A percentile compares a stretch with the other conserved stretches of the same genome.
phyloP scores from a whole-genome alignment of 2,888 invertebrate species.

The Charanyca ferruginea region DNA sequence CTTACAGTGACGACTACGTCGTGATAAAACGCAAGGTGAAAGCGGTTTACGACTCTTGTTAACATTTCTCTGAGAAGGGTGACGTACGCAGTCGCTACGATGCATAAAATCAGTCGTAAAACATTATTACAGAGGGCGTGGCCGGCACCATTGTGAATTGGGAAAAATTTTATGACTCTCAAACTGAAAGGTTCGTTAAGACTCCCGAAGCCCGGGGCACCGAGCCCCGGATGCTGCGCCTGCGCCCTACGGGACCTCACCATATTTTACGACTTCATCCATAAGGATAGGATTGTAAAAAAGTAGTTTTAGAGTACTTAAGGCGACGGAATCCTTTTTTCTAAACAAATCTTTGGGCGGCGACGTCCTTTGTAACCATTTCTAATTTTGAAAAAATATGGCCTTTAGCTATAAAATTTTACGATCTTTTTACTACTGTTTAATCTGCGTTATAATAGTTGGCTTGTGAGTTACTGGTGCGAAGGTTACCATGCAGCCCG shows the following conservation, averaged over 20 bases:
- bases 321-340: slow-evolving; percentile 79
- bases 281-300: slow-evolving; percentile 78
- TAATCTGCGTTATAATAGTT: slow-evolving; percentile 85
- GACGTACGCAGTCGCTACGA: slow-evolving; percentile 67
- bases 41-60: slow-evolving; percentile 70
- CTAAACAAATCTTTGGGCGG: slow-evolving; percentile 77
- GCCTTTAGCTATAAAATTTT: slow-evolving; percentile 85
- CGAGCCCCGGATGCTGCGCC: slow-evolving; percentile 72
- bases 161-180: slow-evolving; percentile 79
- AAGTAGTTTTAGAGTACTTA: slow-evolving; percentile 77
- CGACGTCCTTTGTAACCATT: slow-evolving; percentile 82
- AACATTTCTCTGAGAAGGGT: slow-evolving; percentile 70
- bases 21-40: slow-evolving; percentile 63
- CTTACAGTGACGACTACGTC: slow-evolving; percentile 47
- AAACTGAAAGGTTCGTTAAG: slow-evolving; percentile 81
- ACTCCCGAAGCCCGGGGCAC: slow-evolving; percentile 73
- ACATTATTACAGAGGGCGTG: slow-evolving; percentile 71
- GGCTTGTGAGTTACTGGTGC: slow-evolving; percentile 78
- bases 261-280: slow-evolving; percentile 85
- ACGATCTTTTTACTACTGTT: slow-evolving; percentile 88
- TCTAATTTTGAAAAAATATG: slow-evolving; percentile 85
- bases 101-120: slow-evolving; percentile 79
- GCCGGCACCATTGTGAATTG: slow-evolving; percentile 71
- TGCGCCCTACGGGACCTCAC: slow-evolving; percentile 70
- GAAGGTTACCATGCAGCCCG: slow-evolving; percentile 67